Evolutionary conservation across 2,113 vertebrate species (phyloP), one percentile per base, ranked within the genome.

Genomic region (Gnathonemus longibarbis): DNA sequence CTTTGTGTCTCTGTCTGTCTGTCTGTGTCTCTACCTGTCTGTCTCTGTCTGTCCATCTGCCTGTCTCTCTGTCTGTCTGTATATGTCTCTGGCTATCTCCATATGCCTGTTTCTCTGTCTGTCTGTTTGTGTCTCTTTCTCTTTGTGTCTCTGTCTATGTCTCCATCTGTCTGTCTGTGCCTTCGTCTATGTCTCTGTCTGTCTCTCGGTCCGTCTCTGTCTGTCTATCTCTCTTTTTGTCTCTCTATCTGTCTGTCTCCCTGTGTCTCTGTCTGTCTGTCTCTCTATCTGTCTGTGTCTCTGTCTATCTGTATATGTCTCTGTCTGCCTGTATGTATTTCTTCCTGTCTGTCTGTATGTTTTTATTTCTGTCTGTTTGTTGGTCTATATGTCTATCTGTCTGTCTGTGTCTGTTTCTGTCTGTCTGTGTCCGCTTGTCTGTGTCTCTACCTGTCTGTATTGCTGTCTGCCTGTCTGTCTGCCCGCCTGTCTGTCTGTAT

Each of bases 401-500:
- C 35, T 46, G 42, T 2, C 13, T 52, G 1, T 53, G 50, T 35
- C 19, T 62, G 50, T 46, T 11, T 50, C 31, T 90, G 84, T 74
- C 24, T 46, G 49, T 46, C 24, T 58, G n/a, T 58, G n/a, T 77
- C 17, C 24, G 19, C 3, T 5, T 83, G 15, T 62, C 3, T 56
- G 17, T 74, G 17, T 74, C 17, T 86, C 89, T 45, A 17, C 84
- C 27, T 89, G 19, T 85, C 7, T 52, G 17, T 13, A 3, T 39
- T 5, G 35, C 17, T 52, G 21, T 66, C 19, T 77, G 90, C 27
- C 89, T 91, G 50, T 88, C 21, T 91, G 24, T 90, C 21, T 85
- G 90, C 48, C 90, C 83, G 85, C 88, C 24, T 91, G 24, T 91
- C 11, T 58, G 90, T 45, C 89, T 91, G 52, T 84, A 80, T 53